Evolutionary conservation across 2,113 vertebrate genomes (phyloP), one percentile per base, ranked within the genome.

Genomic region (Struthidea cinerea): DNA sequence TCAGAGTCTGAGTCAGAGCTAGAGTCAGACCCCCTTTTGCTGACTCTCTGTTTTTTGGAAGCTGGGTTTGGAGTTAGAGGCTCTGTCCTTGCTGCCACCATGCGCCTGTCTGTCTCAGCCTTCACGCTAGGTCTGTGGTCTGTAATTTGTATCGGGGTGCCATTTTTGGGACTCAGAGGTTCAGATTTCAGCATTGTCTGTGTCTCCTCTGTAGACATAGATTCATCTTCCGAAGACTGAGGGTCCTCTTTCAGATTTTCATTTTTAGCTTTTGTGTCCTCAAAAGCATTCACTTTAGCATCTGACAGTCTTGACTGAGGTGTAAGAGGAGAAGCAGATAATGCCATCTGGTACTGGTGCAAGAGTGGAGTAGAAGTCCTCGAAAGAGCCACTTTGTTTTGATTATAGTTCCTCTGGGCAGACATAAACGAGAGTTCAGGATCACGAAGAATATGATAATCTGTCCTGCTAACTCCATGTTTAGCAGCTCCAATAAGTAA

Each of bases 401-500:
- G 99, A 98, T 98, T 99, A 97, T 99, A 99, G 96, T 96, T 99
- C 95, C 98, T 98, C 64, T 99, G 99, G 59, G 99, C 98, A 28
- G 98, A 96, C 98, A 99, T 99, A 95, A 99, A 99, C 5, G 99
- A 98, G 37, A 99, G 99, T 65, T 99, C 99, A 5, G 99, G 99
- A 95, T 99, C 99, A 76, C 99, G 98, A 81, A 99, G 98, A 95
- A 99, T 99, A 97, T 99, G 99, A 96, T 99, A 99, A 97, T 99
- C 99, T 71, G 99, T 99, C 92, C 99, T 98, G 98, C 99, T 99
- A 69, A 99, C 99, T 19, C 99, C 99, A 1, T 99, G 99, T 87
- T 99, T 99, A 82, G 99, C 99, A 32, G 99, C 99, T 56, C 99
- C 99, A 55, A 99, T 98, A 33, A 99, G 98, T 81, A 99, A 98